A percentile compares a stretch with the other conserved stretches of the same genome.
phyloP scores from a whole-genome alignment of 2,888 invertebrate genomes.

The Noctua janthina region DNA sequence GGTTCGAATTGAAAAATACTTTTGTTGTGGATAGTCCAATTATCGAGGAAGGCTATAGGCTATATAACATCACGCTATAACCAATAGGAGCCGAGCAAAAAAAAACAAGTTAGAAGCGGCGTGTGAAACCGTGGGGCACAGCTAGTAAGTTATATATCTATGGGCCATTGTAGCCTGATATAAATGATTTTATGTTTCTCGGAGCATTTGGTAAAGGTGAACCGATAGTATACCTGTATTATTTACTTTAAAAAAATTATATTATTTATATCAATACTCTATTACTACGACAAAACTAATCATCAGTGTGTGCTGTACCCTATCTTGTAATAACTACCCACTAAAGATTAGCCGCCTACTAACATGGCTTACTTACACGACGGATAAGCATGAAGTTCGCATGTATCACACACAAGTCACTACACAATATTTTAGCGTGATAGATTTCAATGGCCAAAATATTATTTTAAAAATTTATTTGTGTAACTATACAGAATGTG shows the following conservation, averaged over 20 bases:
- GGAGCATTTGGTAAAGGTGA: neutral
- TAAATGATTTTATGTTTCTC: neutral
- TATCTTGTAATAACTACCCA: neutral
- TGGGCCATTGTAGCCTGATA: neutral
- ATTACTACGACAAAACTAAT: neutral
- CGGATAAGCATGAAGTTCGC: conserved; percentile 22
- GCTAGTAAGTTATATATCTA: too few species aligned
- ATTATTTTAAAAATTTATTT: neutral
- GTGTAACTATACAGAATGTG: neutral
- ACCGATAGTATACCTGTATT: neutral
- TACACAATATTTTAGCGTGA: conserved; percentile 3
- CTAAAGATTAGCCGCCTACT: conserved; percentile 16
- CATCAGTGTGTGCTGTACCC: neutral
- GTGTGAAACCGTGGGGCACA: too few species aligned
- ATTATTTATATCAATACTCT: neutral
- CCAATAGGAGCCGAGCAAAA: too few species aligned
- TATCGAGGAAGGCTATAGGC: too few species aligned
- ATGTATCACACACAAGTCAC: neutral
- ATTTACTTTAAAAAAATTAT: neutral
- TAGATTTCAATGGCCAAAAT: conserved; percentile 20
- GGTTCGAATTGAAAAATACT: too few species aligned
- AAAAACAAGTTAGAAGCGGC: too few species aligned
- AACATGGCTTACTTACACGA: neutral
- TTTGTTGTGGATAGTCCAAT: too few species aligned
- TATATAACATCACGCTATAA: too few species aligned